Conservation (phyloP, 2,113 vertebrate genomes). For the Limnothrissa miodon region DNA sequence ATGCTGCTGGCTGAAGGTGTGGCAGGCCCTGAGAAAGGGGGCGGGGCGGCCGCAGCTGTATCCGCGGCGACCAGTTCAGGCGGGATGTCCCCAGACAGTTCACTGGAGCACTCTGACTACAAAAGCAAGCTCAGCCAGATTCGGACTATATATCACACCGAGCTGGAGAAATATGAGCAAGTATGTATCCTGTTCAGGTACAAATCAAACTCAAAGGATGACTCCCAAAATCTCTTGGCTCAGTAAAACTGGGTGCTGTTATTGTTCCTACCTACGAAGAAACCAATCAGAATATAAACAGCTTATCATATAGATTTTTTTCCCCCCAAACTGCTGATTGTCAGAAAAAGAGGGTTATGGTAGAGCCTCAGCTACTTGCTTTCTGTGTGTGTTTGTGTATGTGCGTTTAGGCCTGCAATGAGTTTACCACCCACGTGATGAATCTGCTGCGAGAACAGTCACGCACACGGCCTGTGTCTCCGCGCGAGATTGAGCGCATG, state of each 20-base stretch:
- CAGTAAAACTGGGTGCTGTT: not conserved
- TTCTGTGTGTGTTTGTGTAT: constrained; percentile 37
- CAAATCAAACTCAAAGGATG: not conserved
- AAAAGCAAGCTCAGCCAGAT: constrained; percentile 93
- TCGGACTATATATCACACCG: constrained; percentile 89
- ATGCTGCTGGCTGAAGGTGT: constrained; percentile 91
- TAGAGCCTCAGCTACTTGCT: not conserved
- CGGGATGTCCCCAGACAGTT: constrained; percentile 86
- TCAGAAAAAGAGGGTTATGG: not conserved
- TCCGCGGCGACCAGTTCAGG: constrained; percentile 85
- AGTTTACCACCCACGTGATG: constrained; percentile 91
- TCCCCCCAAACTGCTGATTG: too few species aligned
- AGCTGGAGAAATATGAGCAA: constrained; percentile 94
- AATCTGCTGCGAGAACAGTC: constrained; percentile 89
- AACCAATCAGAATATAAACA: not conserved
- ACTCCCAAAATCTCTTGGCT: not conserved
- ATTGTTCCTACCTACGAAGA: not conserved
- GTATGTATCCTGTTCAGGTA: constrained; percentile 57
- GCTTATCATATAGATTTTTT: not conserved
- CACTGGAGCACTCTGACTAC: constrained; percentile 90
- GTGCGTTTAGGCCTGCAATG: constrained; percentile 78
- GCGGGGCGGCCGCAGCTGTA: constrained; percentile 82
- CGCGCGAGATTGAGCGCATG: constrained; percentile 91
- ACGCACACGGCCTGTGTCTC: constrained; percentile 83
- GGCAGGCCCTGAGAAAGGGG: constrained; percentile 87